phyloP scores from a whole-genome alignment of 2,888 invertebrate species.

The Zaprionus bogoriensis region DNA sequence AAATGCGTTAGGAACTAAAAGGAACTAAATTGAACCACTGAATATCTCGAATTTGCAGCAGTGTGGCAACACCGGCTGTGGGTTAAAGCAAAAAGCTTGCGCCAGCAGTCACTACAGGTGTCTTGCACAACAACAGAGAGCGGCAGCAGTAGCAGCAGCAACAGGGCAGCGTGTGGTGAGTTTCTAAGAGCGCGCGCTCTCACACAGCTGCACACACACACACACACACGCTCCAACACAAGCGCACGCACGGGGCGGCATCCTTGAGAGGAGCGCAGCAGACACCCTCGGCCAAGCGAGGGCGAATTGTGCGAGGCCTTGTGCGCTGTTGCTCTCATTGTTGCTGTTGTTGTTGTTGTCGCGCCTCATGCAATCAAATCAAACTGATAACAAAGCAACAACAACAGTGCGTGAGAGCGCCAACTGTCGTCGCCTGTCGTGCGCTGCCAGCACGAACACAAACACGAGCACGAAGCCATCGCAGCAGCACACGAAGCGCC shows the following conservation, averaged over 20 bases:
- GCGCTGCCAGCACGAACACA: not conserved
- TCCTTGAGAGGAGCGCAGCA: slow-evolving; percentile 51
- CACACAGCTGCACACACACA: slow-evolving; percentile 5
- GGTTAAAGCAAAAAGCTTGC: slow-evolving; percentile 7
- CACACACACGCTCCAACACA: slow-evolving; percentile 11
- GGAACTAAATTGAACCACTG: not conserved
- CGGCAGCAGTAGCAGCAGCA: slow-evolving; percentile 19
- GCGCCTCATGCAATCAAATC: slow-evolving; percentile 60
- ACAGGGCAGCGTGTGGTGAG: slow-evolving; percentile 45
- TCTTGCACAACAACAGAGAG: slow-evolving; percentile 47
- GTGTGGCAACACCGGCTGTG: slow-evolving; percentile 38
- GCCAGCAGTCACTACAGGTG: slow-evolving; percentile 52
- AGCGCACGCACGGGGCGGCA: slow-evolving; percentile 17
- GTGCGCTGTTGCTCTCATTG: slow-evolving; percentile 7
- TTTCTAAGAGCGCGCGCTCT: slow-evolving; percentile 15
- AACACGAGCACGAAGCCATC: slow-evolving; percentile 17
- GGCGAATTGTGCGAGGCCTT: slow-evolving; percentile 70
- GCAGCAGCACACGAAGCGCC: slow-evolving; percentile 18
- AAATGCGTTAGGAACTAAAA: too few species aligned
- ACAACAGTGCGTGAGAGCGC: slow-evolving; percentile 38
- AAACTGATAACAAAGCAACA: slow-evolving; percentile 67
- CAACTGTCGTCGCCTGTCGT: slow-evolving; percentile 2
- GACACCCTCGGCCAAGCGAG: slow-evolving; percentile 55
- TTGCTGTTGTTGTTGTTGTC: slow-evolving; percentile 15
- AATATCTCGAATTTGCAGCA: not conserved